Evolutionary conservation across 2,113 vertebrate species (phyloP), one percentile per base, ranked within the genome.

Genomic region (Bothrops jararaca): DNA sequence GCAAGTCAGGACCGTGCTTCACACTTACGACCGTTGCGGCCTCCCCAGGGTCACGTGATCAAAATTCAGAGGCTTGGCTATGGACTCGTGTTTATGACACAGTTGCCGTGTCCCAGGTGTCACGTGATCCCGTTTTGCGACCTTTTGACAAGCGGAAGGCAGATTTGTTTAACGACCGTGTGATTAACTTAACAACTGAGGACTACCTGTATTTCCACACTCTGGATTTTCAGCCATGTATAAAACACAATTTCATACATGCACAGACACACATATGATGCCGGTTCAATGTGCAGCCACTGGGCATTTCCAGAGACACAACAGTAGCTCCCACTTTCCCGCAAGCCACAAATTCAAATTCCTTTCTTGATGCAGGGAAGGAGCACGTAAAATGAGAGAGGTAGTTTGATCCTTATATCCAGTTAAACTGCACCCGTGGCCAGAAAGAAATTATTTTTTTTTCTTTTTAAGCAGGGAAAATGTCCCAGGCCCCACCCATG

Each of bases 71-170:
- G 3, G 0, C 58, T 60, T 24, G 9, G 24, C 8, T 1, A 60
- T 3, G 1, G 58, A 26, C 3, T 11, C 1, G 1, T 60, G 11
- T 29, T 60, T 11, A 11, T 60, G 58, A 60, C 0, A 50, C 3
- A 9, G 58, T 3, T 4, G 24, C 3, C 26, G 9, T 0, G 3
- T 29, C 58, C 58, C 1, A 1, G 57, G 57, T 4, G 3, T 26
- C 8, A 23, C 7, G 23, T 58, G 57, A 24, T 58, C 23, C 57
- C 22, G 23, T 45, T 26, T 24, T 1, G 57, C 22, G 24, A 60
- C 24, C 58, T 1, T 60, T 24, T 22, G 9, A 60, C 24, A 11
- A 58, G 57, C 8, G 58, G 9, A 60, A 60, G 58, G 0, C 58
- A 0, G 58, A 11, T 60, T 60, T 0, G 24, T 22, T 60, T 60